Evolutionary conservation across 2,797 vertebrate species (phyloP).

Genomic region (Argyrosomus regius): DNA sequence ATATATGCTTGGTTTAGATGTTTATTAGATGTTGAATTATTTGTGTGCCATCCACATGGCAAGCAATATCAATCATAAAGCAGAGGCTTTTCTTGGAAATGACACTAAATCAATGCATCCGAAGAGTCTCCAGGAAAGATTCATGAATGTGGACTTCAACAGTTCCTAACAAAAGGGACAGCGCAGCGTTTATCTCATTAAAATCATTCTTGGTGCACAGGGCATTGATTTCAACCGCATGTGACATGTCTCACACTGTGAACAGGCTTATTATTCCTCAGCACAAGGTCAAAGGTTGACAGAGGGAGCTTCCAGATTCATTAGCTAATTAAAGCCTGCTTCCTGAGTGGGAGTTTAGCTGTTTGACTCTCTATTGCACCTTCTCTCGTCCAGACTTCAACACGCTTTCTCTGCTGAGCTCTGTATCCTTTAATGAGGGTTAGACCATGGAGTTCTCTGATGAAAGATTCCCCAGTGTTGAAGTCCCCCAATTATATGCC

Average conservation of each 20-base stretch:
- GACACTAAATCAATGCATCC: constrained; percentile 50
- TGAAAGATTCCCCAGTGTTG: constrained; percentile 68
- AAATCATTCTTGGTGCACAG: constrained; percentile 48
- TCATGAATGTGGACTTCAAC: constrained; percentile 37
- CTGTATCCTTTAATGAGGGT: constrained; percentile 79
- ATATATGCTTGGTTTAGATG: neutral
- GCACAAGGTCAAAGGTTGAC: constrained; percentile 71
- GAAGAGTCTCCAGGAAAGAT: constrained; percentile 43
- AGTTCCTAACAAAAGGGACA: constrained; percentile 40
- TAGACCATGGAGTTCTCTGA: constrained; percentile 69
- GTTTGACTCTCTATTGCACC: constrained; percentile 49
- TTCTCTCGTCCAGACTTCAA: constrained; percentile 55
- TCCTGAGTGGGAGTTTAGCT: constrained; percentile 62
- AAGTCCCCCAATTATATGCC: constrained; percentile 79
- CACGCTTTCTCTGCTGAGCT: constrained; percentile 52
- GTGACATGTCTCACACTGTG: constrained; percentile 53
- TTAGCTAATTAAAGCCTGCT: constrained; percentile 77
- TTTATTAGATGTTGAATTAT: constrained; percentile 24
- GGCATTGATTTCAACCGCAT: constrained; percentile 65
- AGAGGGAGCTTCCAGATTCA: constrained; percentile 66
- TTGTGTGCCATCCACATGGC: constrained; percentile 18
- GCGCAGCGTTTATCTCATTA: constrained; percentile 65
- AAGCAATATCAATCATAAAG: constrained; percentile 44
- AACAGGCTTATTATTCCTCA: constrained; percentile 60
- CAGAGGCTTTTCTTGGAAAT: constrained; percentile 21